Conservation (phyloP, 2,113 vertebrate species). For the Brachyistius frenatus region DNA sequence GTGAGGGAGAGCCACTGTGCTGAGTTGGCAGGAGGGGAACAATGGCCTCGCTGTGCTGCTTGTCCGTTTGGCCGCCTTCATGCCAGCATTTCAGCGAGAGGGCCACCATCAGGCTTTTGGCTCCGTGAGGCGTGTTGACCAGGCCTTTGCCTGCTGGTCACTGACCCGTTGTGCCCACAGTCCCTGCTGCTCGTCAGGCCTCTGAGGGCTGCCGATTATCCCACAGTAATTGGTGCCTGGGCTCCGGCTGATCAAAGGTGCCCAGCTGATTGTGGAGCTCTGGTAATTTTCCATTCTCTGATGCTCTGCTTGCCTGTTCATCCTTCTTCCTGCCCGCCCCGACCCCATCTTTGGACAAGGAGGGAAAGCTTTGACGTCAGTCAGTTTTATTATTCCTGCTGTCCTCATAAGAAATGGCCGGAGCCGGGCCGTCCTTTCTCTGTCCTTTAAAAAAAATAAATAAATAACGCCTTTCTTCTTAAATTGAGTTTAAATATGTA, state of each 20-base stretch:
- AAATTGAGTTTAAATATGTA: neutral
- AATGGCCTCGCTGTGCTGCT: conserved; percentile 73
- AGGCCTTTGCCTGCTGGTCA: conserved; percentile 66
- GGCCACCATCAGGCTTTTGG: conserved; percentile 63
- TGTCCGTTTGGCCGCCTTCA: conserved; percentile 64
- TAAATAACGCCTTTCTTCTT: neutral
- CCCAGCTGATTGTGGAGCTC: conserved; percentile 64
- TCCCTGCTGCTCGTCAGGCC: conserved; percentile 64
- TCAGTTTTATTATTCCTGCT: conserved; percentile 30
- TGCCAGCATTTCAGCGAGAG: conserved; percentile 63
- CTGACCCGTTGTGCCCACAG: conserved; percentile 68
- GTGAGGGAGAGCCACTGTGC: conserved; percentile 55
- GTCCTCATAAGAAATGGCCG: conserved; percentile 42
- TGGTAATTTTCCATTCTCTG: conserved; percentile 73
- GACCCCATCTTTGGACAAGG: conserved; percentile 2
- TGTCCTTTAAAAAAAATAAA: conserved; percentile 9
- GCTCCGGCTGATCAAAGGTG: conserved; percentile 70
- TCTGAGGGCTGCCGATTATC: conserved; percentile 60
- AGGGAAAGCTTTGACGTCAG: conserved; percentile 20
- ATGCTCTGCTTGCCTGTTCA: conserved; percentile 42
- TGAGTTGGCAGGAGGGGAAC: conserved; percentile 73
- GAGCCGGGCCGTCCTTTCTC: neutral
- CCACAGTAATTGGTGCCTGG: conserved; percentile 73
- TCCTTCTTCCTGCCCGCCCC: conserved; percentile 35
- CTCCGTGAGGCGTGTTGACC: conserved; percentile 52